phyloP scores from a whole-genome alignment of 2,888 invertebrate species.

The Acronicta leporina region DNA sequence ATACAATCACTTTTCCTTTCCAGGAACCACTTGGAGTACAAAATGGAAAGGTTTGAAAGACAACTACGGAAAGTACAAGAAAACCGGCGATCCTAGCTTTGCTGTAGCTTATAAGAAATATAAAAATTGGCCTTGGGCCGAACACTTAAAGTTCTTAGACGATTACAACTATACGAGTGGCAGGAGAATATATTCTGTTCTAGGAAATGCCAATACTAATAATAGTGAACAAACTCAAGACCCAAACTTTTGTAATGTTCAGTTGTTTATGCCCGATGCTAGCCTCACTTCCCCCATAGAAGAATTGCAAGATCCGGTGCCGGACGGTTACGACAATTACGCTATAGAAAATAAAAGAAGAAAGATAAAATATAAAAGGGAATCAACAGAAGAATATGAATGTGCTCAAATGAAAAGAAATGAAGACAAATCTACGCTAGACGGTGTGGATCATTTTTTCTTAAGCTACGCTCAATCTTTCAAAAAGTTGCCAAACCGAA shows the following conservation, averaged over 20 bases:
- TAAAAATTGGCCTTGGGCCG: conserved; percentile 55
- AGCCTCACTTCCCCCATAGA: conserved; percentile 2
- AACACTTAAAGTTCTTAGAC: conserved; percentile 39
- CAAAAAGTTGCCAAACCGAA: conserved; percentile 46
- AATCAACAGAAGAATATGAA: conserved; percentile 5
- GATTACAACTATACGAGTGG: conserved; percentile 11
- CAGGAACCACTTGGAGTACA: conserved; percentile 38
- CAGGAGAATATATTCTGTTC: neutral
- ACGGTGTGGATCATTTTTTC: conserved; percentile 45
- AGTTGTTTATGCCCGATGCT: neutral
- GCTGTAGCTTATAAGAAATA: conserved; percentile 46
- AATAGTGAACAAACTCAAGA: conserved; percentile 1
- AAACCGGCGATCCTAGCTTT: conserved; percentile 13
- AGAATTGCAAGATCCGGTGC: conserved; percentile 17
- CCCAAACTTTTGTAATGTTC: conserved; percentile 1
- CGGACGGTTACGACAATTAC: conserved; percentile 5
- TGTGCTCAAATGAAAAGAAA: conserved; percentile 2
- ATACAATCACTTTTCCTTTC: conserved; percentile 15
- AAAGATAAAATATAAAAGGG: conserved; percentile 2
- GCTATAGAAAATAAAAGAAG: conserved; percentile 5
- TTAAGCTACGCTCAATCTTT: conserved; percentile 47
- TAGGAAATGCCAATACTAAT: neutral
- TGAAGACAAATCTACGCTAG: neutral
- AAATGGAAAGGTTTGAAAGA: conserved; percentile 55
- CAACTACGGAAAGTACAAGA: conserved; percentile 51